Evolutionary conservation across 2,888 invertebrate species (phyloP), one percentile per base, ranked within the genome.

Genomic region (Poecilus cupreus): DNA sequence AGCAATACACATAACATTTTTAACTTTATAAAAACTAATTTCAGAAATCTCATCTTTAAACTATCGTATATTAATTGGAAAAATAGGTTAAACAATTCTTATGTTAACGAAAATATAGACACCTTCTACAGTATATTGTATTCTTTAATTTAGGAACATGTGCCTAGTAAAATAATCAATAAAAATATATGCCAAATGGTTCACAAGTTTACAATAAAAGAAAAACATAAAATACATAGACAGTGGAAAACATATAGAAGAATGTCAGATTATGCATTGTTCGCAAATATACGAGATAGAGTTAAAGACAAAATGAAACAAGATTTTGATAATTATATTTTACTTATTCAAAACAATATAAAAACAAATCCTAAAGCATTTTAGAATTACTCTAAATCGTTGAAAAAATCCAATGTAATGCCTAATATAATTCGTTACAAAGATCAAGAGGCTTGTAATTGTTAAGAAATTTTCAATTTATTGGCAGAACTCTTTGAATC

Each of bases 321-420:
- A 4, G 57, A 24, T 57, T 57, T 24, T n/a, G 1, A 13, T 10
- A 6, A 57, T 11, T 57, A 57, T 18, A 57, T 57, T 16, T 0
- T 4, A 57, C 4, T 6, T 11, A 57, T 57, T 3, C 10, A 57
- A 18, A n/a, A 57, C 8, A 57, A 57, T 26, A 57, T 57, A 20
- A 57, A 57, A 57, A 5, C 5, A 1, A 26, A 64, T 3, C 26
- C 37, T 4, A 64, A 64, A 64, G n/a, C 26, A 1, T 64, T 64
- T n/a, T 64, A 26, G 64, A 64, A 24, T 26, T 64, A 64, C n/a
- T 24, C 64, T 4, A 64, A 64, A 64, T 26, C 64, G n/a, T 24
- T 64, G 16, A 64, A n/a, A 64, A 64, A 64, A 11, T 4, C 11
- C 26, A 64, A 64, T n/a, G 5, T 10, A 13, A 64, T 64, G 3